These are phyloP conservation scores for Ambastaia sidthimunki DNA, from an alignment of 2,797 vertebrate genomes.

Conservation along the genomic window DNA sequence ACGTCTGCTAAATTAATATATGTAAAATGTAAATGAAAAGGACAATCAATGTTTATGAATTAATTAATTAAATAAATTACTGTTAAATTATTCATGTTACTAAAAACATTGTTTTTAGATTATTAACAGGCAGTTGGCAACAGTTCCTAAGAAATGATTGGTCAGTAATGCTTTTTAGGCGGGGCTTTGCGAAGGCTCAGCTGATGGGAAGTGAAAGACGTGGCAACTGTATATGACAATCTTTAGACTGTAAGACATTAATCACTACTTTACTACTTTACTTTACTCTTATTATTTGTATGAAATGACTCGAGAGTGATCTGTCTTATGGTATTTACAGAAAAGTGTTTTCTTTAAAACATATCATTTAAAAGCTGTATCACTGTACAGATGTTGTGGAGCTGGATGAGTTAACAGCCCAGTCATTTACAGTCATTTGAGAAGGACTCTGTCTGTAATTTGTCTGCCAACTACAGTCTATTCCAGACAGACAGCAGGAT, in stretches of 20 bases:
- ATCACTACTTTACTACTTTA: background rate
- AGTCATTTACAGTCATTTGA: no score
- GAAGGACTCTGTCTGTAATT: background rate
- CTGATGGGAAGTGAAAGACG: conserved; percentile 3
- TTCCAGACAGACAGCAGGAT: no score
- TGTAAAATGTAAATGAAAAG: no score
- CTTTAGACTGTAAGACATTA: conserved; percentile 18
- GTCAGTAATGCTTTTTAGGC: background rate
- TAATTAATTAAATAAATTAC: no score
- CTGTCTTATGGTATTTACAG: background rate
- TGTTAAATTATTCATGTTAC: no score
- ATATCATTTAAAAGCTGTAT: background rate
- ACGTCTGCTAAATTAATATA: no score
- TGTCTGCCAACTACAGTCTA: background rate
- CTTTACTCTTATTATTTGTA: background rate
- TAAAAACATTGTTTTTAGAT: no score
- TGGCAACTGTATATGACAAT: conserved; percentile 11
- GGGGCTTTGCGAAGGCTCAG: background rate
- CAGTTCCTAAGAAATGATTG: background rate
- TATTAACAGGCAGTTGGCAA: no score
- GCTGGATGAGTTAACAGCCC: no score
- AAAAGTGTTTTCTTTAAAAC: background rate
- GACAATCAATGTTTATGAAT: no score
- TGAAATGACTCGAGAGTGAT: background rate
- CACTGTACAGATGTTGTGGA: background rate